Percentiles rank a stretch among this genome's conserved stretches.
Evolutionary conservation across 2,113 vertebrate species (phyloP).

Genomic region (Chamaetylas fuelleborni): DNA sequence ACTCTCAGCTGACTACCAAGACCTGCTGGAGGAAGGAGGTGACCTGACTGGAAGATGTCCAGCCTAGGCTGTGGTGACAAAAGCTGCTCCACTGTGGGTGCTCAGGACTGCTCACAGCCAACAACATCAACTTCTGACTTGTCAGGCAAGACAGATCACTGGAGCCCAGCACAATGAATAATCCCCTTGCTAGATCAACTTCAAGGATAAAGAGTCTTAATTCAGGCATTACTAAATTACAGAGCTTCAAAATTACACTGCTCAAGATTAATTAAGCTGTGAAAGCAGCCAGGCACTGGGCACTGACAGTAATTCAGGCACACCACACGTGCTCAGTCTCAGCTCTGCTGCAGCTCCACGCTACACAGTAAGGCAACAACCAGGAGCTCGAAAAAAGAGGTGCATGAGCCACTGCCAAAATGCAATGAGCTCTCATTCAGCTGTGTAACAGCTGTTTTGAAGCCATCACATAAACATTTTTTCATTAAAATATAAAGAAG

Average conservation of each 20-base stretch:
- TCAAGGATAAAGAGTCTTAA: not conserved
- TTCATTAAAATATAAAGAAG: not conserved
- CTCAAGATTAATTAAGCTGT: not conserved
- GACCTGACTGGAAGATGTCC: not conserved
- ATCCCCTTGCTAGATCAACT: not conserved
- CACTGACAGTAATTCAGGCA: slow-evolving; percentile 68
- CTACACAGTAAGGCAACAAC: slow-evolving; percentile 70
- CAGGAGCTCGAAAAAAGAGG: slow-evolving; percentile 77
- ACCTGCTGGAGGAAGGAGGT: not conserved
- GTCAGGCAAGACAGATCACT: not conserved
- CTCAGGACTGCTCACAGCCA: not conserved
- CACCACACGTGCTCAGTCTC: slow-evolving; percentile 72
- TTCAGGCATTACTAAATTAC: not conserved
- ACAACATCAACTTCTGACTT: not conserved
- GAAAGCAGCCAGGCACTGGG: not conserved
- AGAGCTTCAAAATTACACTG: not conserved
- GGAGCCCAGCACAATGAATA: not conserved
- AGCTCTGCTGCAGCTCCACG: slow-evolving; percentile 74
- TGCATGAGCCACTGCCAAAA: slow-evolving; percentile 70
- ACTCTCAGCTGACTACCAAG: not conserved
- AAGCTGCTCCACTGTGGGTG: not conserved
- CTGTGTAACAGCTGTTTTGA: not conserved
- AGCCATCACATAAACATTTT: not conserved
- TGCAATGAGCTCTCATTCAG: not conserved
- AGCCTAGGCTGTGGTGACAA: not conserved